These are phyloP conservation scores for Thymelicus lineola DNA, from an alignment of 2,888 invertebrate genomes.

Conservation along the genomic window DNA sequence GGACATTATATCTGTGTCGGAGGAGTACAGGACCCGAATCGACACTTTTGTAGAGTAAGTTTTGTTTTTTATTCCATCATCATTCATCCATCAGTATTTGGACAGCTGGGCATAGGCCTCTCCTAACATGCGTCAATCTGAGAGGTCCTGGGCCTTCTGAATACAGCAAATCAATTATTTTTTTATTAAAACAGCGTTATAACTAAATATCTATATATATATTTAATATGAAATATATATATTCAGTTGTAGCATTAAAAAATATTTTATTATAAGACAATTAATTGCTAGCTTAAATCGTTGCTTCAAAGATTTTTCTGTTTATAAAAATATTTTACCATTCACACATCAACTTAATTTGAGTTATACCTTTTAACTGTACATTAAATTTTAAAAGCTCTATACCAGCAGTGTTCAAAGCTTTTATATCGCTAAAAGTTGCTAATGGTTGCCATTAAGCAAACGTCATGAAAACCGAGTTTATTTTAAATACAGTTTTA, in stretches of 20 bases:
- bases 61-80: not conserved
- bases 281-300: too few species aligned
- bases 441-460: slow-evolving; percentile 25
- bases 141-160: too few species aligned
- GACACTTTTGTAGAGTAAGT: slow-evolving; percentile 75
- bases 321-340: too few species aligned
- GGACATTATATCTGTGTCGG: slow-evolving; percentile 73
- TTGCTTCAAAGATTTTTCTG: too few species aligned
- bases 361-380: not conserved
- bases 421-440: slow-evolving; percentile 10
- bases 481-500: slow-evolving; percentile 2
- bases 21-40: slow-evolving; percentile 75
- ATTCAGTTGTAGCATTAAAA: too few species aligned
- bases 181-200: too few species aligned
- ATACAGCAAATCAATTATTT: not conserved
- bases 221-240: too few species aligned
- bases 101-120: too few species aligned
- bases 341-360: not conserved
- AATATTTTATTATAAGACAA: too few species aligned
- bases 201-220: too few species aligned
- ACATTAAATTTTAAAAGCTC: slow-evolving; percentile 8
- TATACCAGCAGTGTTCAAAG: not conserved
- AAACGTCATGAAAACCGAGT: not conserved
- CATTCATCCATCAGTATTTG: too few species aligned
- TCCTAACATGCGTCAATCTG: too few species aligned